These are phyloP conservation scores for Naso thynnoides DNA, from an alignment of 2,797 vertebrate genomes.

Conservation along the genomic window DNA sequence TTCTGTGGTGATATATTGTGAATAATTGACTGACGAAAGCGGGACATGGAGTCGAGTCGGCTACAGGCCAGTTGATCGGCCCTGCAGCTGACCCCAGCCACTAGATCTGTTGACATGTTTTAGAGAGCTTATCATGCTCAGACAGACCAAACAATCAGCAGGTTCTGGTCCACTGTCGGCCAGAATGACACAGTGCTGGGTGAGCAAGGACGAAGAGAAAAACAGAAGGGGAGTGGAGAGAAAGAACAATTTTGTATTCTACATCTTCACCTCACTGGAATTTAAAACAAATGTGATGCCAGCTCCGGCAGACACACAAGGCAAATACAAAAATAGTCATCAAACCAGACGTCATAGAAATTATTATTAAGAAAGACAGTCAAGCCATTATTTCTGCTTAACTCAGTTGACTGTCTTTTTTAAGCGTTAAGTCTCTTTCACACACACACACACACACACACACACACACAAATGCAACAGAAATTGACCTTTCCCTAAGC, in stretches of 20 bases:
- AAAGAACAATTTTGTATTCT: neutral
- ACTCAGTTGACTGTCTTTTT: neutral
- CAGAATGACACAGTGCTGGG: conserved; percentile 45
- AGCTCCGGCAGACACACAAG: neutral
- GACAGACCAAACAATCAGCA: conserved; percentile 50
- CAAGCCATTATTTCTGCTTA: neutral
- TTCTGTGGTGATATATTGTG: neutral
- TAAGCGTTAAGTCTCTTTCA: neutral
- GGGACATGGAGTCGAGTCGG: conserved; percentile 15
- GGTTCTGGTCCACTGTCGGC: conserved; percentile 31
- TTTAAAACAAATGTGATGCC: conserved; percentile 18
- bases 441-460: too few relatives aligned
- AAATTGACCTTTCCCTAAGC: too few relatives aligned
- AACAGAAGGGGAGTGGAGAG: neutral
- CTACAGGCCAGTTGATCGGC: conserved; percentile 23
- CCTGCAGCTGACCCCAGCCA: conserved; percentile 38
- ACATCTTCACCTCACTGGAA: conserved; percentile 8
- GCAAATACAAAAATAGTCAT: conserved; percentile 3
- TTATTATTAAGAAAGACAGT: neutral
- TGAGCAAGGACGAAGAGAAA: conserved; percentile 16
- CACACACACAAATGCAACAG: too few relatives aligned
- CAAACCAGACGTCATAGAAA: neutral
- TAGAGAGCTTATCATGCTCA: conserved; percentile 57
- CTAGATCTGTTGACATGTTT: conserved; percentile 48
- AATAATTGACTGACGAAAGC: conserved; percentile 41